Conservation (phyloP, 2,888 invertebrate genomes). For the Plemyria rubiginata region DNA sequence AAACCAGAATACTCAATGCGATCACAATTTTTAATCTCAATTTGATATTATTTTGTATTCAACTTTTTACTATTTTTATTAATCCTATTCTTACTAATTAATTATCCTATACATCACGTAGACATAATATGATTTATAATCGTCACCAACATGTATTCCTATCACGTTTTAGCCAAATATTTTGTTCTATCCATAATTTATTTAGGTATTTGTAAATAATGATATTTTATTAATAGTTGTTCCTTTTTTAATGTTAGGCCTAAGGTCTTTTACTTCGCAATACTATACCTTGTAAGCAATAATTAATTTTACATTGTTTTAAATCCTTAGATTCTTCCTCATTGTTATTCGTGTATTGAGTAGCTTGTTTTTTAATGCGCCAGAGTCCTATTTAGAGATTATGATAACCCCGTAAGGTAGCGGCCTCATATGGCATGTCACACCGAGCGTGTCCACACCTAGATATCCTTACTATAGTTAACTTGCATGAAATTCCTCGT, state of each 20-base stretch:
- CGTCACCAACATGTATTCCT: conserved; percentile 68
- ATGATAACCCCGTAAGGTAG: conserved; percentile 43
- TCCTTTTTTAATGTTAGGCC: conserved; percentile 76
- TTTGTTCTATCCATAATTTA: conserved; percentile 73
- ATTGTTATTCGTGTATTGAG: conserved; percentile 37
- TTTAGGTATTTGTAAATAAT: conserved; percentile 78
- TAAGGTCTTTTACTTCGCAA: conserved; percentile 81
- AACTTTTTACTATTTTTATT: conserved; percentile 39
- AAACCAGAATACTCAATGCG: conserved; percentile 73
- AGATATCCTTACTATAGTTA: too few relatives aligned
- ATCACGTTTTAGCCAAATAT: conserved; percentile 83
- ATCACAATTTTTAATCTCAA: conserved; percentile 70
- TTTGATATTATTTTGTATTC: conserved; percentile 59
- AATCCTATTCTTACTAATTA: conserved; percentile 46
- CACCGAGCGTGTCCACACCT: too few relatives aligned
- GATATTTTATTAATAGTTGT: conserved; percentile 77
- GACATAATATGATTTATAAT: conserved; percentile 60
- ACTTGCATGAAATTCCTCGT: too few relatives aligned
- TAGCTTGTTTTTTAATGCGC: conserved; percentile 32
- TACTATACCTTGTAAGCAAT: conserved; percentile 80
- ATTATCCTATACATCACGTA: conserved; percentile 60
- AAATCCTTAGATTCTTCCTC: conserved; percentile 45
- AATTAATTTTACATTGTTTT: conserved; percentile 77
- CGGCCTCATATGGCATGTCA: conserved; percentile 40
- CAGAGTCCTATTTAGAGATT: conserved; percentile 35